Conservation (phyloP, 2,113 vertebrate genomes). For the Vulpes vulpes region DNA sequence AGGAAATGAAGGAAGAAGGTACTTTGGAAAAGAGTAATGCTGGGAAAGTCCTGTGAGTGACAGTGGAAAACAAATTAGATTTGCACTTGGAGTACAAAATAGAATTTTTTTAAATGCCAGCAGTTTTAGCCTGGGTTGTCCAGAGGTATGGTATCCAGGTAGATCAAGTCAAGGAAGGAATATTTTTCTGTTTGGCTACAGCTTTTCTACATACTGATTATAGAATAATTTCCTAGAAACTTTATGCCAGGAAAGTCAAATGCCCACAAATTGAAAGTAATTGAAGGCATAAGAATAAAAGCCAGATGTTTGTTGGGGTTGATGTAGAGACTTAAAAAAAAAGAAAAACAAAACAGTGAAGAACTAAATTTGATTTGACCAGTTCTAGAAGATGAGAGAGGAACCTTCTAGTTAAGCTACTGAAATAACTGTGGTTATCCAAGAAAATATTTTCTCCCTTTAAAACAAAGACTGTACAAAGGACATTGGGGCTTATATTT, state of each 20-base stretch:
- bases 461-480: conserved; percentile 16
- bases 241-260: conserved; percentile 53
- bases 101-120: conserved; percentile 27
- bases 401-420: neutral
- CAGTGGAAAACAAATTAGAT: conserved; percentile 41
- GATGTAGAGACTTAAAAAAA: neutral
- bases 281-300: conserved; percentile 58
- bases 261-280: conserved; percentile 56
- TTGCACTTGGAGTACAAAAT: conserved; percentile 31
- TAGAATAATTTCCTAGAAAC: conserved; percentile 57
- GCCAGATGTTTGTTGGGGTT: conserved; percentile 15
- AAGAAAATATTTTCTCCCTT: conserved; percentile 21
- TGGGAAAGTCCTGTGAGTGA: conserved; percentile 42
- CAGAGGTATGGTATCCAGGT: conserved; percentile 36
- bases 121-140: conserved; percentile 24
- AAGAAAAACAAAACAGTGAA: neutral
- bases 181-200: neutral
- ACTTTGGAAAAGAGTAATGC: conserved; percentile 59
- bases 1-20: conserved; percentile 66
- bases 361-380: conserved; percentile 57
- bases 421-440: neutral
- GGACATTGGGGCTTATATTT: conserved; percentile 30
- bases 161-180: conserved; percentile 51
- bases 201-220: conserved; percentile 39
- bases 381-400: conserved; percentile 45